These are phyloP conservation scores for Chymomyza fuscimana DNA, from an alignment of 2,888 invertebrate genomes.

Conservation along the genomic window DNA sequence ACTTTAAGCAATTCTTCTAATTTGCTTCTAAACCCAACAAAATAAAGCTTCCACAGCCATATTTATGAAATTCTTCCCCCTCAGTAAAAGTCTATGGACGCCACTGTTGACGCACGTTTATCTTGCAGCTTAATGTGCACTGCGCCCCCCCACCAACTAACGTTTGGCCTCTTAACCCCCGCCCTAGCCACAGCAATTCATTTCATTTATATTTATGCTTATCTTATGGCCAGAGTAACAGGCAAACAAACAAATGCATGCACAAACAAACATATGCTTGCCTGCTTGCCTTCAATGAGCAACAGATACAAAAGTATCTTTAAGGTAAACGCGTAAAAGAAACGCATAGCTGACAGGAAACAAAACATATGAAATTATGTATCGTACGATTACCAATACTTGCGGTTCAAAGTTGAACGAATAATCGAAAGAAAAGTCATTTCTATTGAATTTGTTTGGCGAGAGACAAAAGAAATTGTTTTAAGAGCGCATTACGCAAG, in stretches of 20 bases:
- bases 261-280: conserved; percentile 3
- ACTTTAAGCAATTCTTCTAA: no score
- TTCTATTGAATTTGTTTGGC: background rate
- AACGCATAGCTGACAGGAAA: conserved; percentile 4
- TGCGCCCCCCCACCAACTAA: background rate
- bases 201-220: conserved; percentile 1
- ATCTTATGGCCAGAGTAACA: background rate
- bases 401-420: conserved; percentile 43
- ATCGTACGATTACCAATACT: conserved; percentile 55
- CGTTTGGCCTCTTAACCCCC: background rate
- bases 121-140: background rate
- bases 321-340: conserved; percentile 5
- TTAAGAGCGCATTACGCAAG: conserved; percentile 39
- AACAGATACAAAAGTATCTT: background rate
- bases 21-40: no score
- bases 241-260: background rate
- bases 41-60: no score
- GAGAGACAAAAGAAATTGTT: conserved; percentile 42
- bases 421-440: conserved; percentile 14
- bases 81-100: no score
- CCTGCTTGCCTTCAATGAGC: background rate
- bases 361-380: conserved; percentile 12
- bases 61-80: no score
- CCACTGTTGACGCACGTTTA: background rate
- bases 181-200: background rate